Evolutionary conservation across 2,113 vertebrate genomes (phyloP).

Genomic region (Sapayoa aenigma): DNA sequence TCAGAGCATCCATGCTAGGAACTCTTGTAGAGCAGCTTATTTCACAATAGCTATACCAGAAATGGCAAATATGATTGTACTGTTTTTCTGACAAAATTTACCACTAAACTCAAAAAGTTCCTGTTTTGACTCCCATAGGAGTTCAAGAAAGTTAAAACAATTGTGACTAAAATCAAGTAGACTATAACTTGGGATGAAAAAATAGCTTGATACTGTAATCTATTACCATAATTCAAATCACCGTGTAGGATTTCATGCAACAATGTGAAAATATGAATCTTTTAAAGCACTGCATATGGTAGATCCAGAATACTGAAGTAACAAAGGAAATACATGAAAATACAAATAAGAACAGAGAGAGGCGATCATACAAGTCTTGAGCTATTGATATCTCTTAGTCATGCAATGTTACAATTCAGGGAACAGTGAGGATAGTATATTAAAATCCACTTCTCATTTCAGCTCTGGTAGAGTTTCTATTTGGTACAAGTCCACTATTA

Average conservation of each 20-base stretch:
- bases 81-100: background rate
- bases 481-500: background rate
- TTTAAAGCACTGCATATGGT: background rate
- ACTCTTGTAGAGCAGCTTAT: background rate
- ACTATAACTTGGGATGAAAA: background rate
- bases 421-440: background rate
- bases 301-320: background rate
- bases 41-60: background rate
- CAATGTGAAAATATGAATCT: background rate
- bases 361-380: background rate
- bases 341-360: background rate
- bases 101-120: background rate
- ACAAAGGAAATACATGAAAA: background rate
- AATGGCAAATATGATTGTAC: background rate
- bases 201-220: background rate
- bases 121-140: background rate
- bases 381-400: background rate
- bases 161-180: background rate
- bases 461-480: background rate
- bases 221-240: background rate
- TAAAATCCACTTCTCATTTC: background rate
- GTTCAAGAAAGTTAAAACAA: background rate
- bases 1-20: background rate
- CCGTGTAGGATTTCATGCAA: background rate
- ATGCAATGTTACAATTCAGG: background rate